These are phyloP conservation scores for Serilophus lunatus DNA, from an alignment of 2,113 vertebrate species.

Conservation along the genomic window DNA sequence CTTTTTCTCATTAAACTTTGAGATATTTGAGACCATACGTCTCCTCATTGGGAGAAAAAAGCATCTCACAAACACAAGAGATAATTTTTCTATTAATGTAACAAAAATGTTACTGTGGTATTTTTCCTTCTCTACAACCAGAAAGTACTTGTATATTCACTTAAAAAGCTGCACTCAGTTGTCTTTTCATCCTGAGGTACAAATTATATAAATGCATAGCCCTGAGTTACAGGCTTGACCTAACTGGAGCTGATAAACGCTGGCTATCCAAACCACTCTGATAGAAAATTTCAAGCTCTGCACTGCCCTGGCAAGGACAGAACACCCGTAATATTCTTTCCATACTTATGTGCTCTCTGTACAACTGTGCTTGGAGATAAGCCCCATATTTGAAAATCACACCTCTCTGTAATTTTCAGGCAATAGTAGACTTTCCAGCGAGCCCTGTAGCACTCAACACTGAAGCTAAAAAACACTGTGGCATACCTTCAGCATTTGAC, in stretches of 20 bases:
- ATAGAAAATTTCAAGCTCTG: neutral
- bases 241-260: neutral
- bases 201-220: neutral
- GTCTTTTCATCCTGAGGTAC: neutral
- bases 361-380: neutral
- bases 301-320: neutral
- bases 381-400: neutral
- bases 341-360: neutral
- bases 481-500: neutral
- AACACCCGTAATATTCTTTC: neutral
- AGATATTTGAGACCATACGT: neutral
- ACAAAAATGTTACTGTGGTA: rapidly evolving
- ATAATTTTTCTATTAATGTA: neutral
- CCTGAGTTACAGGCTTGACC: neutral
- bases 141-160: neutral
- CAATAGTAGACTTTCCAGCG: neutral
- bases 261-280: rapidly evolving
- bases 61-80: neutral
- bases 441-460: neutral
- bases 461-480: neutral
- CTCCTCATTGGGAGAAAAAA: neutral
- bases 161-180: neutral
- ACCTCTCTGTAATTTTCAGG: neutral
- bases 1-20: neutral
- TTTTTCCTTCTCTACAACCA: neutral